Conservation (phyloP, 1,140 invertebrate species). For the Eulimnadia texana region DNA sequence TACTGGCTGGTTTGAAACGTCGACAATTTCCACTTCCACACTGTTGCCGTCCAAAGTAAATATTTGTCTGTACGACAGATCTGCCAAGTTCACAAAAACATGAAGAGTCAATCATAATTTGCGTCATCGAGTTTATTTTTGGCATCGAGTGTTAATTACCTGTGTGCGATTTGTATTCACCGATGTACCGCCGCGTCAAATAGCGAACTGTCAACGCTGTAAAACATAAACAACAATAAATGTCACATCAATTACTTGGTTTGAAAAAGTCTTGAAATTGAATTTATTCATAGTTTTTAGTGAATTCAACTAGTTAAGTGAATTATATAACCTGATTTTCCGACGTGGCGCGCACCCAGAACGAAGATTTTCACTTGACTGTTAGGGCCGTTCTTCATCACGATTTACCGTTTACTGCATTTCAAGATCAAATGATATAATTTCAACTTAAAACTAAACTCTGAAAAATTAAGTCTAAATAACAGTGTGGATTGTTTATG, state of each 20-base stretch:
- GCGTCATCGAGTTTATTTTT: constrained; percentile 19
- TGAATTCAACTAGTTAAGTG: constrained; percentile 2
- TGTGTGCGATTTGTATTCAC: constrained; percentile 64
- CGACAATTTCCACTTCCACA: constrained; percentile 58
- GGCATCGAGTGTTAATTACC: constrained; percentile 33
- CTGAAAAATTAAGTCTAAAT: neutral
- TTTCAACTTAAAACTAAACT: neutral
- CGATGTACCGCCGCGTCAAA: constrained; percentile 57
- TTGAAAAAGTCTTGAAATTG: constrained; percentile 9
- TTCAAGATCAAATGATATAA: too few species aligned
- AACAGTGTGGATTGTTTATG: too few species aligned
- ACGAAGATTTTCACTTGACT: constrained; percentile 23
- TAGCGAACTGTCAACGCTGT: constrained; percentile 59
- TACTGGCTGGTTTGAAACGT: constrained; percentile 50
- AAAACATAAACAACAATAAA: constrained; percentile 33
- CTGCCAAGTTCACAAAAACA: constrained; percentile 28
- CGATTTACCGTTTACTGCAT: neutral
- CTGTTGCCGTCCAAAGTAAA: constrained; percentile 45
- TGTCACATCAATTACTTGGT: neutral
- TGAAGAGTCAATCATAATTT: neutral
- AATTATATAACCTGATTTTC: constrained; percentile 49
- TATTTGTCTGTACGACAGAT: constrained; percentile 57
- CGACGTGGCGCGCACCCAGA: constrained; percentile 51
- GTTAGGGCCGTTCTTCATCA: constrained; percentile 1
- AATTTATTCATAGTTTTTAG: constrained; percentile 14